These are phyloP conservation scores for Oligia latruncula DNA, from an alignment of 2,888 invertebrate genomes.

Conservation along the genomic window DNA sequence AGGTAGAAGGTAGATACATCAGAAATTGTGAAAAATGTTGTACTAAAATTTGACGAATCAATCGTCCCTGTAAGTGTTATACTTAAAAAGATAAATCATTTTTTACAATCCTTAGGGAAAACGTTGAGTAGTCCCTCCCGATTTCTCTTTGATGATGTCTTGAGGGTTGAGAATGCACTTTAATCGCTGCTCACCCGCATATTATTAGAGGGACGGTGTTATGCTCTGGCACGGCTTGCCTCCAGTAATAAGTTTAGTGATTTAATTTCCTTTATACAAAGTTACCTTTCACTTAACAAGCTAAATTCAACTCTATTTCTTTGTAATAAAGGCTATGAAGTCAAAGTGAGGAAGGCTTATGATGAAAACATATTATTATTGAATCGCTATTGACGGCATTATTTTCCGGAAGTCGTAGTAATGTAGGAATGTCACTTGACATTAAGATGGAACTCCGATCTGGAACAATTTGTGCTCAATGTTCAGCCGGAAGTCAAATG, in stretches of 20 bases:
- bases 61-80: no score
- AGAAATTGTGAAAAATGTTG: no score
- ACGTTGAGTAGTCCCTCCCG: constrained; percentile 51
- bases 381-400: constrained; percentile 58
- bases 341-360: constrained; percentile 19
- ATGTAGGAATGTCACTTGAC: constrained; percentile 36
- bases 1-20: no score
- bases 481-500: constrained; percentile 25
- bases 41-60: no score
- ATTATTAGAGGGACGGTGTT: constrained; percentile 62
- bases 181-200: constrained; percentile 62
- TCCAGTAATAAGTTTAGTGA: constrained; percentile 73
- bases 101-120: no score
- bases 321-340: constrained; percentile 14
- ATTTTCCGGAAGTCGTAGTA: constrained; percentile 47
- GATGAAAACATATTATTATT: constrained; percentile 48
- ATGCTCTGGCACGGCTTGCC: constrained; percentile 71
- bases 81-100: no score
- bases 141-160: constrained; percentile 59
- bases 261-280: constrained; percentile 73
- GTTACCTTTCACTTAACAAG: constrained; percentile 26
- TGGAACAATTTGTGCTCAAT: constrained; percentile 25
- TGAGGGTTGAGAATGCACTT: constrained; percentile 62
- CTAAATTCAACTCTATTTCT: constrained; percentile 37
- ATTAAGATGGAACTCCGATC: constrained; percentile 15